phyloP scores from a whole-genome alignment of 2,888 invertebrate species.

The Agonopterix alstromeriana region DNA sequence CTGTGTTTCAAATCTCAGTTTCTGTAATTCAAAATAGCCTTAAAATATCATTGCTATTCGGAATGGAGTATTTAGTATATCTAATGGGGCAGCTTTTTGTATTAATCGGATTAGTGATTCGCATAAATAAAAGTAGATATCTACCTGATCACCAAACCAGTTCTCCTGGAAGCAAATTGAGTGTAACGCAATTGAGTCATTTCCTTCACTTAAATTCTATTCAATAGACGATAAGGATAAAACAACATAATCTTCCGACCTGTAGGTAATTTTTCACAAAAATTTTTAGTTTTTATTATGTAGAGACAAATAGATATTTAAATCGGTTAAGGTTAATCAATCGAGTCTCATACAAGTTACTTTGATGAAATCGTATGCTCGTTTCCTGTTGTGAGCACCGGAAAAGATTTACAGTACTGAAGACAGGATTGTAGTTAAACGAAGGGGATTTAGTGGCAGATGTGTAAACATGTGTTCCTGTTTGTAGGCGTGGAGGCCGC shows the following conservation, averaged over 20 bases:
- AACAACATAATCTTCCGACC: too few species aligned
- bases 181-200: slow-evolving; percentile 21
- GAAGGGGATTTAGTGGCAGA: slow-evolving; percentile 36
- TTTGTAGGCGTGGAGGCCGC: slow-evolving; percentile 53
- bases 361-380: background rate
- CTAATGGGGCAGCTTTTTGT: background rate
- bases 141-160: slow-evolving; percentile 23
- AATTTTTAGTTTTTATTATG: too few species aligned
- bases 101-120: slow-evolving; percentile 5
- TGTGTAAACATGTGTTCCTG: slow-evolving; percentile 64
- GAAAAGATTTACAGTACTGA: slow-evolving; percentile 6
- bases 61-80: too few species aligned
- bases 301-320: background rate
- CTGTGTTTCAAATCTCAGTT: too few species aligned
- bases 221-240: too few species aligned
- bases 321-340: background rate
- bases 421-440: slow-evolving; percentile 27
- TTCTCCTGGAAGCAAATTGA: slow-evolving; percentile 20
- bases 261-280: too few species aligned
- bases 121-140: slow-evolving; percentile 19
- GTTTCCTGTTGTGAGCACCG: background rate
- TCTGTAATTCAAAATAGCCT: too few species aligned
- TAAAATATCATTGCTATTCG: too few species aligned
- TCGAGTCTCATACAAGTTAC: background rate
- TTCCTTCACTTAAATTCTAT: slow-evolving; percentile 7